Base-by-base conservation (phyloP, 2,888 invertebrate genomes). In the Pristionchus mayeri region DNA sequence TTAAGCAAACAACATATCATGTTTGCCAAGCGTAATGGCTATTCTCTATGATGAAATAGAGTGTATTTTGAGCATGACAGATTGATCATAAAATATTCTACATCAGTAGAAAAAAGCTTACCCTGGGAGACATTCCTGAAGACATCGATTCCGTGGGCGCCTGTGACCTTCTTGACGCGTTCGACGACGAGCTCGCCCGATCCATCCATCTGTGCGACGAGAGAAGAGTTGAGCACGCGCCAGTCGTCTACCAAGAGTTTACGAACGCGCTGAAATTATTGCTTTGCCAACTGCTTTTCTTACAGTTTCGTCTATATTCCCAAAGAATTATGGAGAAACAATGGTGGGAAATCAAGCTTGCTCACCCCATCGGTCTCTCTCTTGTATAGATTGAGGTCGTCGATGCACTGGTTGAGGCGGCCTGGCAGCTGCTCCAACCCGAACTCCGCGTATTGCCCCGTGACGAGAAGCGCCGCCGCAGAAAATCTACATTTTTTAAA, bases 321-420 rank as follows among this genome's bases (percentile, higher is more conserved):
- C n/a, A n/a, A n/a, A n/a, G n/a, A n/a, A n/a, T n/a, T n/a, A n/a
- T n/a, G n/a, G n/a, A n/a, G n/a, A n/a, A 57, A 21, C 21, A 6
- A 21, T 24, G 57, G 44, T 44, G 44, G 13, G 6, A 44, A 9
- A 27, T 9, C 67, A 30, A 67, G n/a, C 11, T 34, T 52, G 27
- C 30, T 52, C 82, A 91, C 92, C 89, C 89, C 87, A 82, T 90
- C 89, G 54, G 89, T 91, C 50, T 92, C 90, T 34, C 89, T 86
- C 85, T 92, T 92, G 87, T 92, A 92, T 50, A 92, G 86, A 71
- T 89, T 88, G 57, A 92, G 86, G 86, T 92, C 92, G 80, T 91
- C 92, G 54, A 90, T 88, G 86, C 91, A 92, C 83, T 90, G 90
- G 78, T 89, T 91, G 24, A 92, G 85, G n/a, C 91, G 78, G 50